These are phyloP conservation scores for Ceratina calcarata DNA, from an alignment of 1,140 invertebrate species.

Conservation along the genomic window DNA sequence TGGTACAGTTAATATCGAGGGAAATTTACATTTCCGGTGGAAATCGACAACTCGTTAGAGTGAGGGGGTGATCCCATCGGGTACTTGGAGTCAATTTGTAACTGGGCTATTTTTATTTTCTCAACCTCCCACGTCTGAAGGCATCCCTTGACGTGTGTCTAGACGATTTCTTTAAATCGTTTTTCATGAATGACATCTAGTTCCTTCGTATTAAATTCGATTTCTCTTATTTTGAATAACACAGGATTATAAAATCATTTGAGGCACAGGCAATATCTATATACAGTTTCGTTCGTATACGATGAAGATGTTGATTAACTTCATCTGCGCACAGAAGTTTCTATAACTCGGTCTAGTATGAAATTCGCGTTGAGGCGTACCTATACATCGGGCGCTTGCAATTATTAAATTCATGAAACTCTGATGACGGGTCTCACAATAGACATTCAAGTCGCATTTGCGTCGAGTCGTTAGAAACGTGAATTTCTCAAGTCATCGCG, in stretches of 20 bases:
- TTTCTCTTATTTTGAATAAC: too few relatives aligned
- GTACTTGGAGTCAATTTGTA: background rate
- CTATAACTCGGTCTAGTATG: background rate
- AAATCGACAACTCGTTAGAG: constrained; percentile 6
- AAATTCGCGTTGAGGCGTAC: too few relatives aligned
- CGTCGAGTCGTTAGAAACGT: background rate
- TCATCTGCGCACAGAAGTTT: too few relatives aligned
- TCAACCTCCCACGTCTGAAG: background rate
- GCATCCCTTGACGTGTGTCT: background rate
- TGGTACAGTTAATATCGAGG: constrained; percentile 3
- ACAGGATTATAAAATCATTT: too few relatives aligned
- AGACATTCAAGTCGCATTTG: background rate
- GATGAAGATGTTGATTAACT: too few relatives aligned
- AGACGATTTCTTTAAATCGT: background rate
- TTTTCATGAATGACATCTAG: too few relatives aligned
- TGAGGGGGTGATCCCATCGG: background rate
- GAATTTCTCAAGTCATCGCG: background rate
- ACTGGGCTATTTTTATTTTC: constrained; percentile 8
- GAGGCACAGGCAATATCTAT: too few relatives aligned
- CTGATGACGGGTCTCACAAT: background rate
- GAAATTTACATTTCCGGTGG: constrained; percentile 29
- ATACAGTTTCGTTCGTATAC: too few relatives aligned
- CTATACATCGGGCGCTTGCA: background rate
- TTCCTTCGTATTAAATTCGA: too few relatives aligned
- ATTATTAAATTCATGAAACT: background rate